Percentiles rank a stretch among this genome's conserved stretches.
Evolutionary conservation across 2,888 invertebrate genomes (phyloP).

Genomic region (Blastobasis lacticolella): DNA sequence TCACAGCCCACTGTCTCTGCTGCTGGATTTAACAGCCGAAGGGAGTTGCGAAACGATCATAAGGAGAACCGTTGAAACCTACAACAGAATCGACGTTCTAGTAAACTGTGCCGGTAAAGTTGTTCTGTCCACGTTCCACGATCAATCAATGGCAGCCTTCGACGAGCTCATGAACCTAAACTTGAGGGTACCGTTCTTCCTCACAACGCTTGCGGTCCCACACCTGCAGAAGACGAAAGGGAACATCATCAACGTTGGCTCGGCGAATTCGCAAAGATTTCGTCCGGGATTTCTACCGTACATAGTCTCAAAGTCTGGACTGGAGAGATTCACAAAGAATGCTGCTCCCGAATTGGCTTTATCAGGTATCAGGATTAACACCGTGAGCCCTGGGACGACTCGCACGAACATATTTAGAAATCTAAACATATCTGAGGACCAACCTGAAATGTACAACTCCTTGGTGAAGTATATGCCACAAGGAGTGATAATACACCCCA

Average conservation of each 20-base stretch:
- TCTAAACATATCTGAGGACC: conserved; percentile 26
- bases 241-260: conserved; percentile 85
- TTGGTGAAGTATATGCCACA: conserved; percentile 32
- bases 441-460: conserved; percentile 26
- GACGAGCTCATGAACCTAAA: conserved; percentile 89
- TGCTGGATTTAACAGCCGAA: conserved; percentile 76
- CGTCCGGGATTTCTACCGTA: conserved; percentile 33
- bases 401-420: conserved; percentile 44
- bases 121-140: conserved; percentile 78
- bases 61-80: conserved; percentile 77
- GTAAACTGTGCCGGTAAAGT: conserved; percentile 85
- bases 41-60: conserved; percentile 76
- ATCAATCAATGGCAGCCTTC: conserved; percentile 84
- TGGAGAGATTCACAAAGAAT: conserved; percentile 42
- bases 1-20: conserved; percentile 40
- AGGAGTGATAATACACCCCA: conserved; percentile 39
- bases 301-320: conserved; percentile 32
- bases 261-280: conserved; percentile 78
- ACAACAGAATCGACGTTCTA: conserved; percentile 80
- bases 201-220: conserved; percentile 87
- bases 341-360: conserved; percentile 40
- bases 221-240: conserved; percentile 84
- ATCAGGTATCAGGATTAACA: conserved; percentile 48
- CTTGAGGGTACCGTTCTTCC: conserved; percentile 79
- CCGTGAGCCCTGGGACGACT: conserved; percentile 43